Evolutionary conservation across 2,888 invertebrate genomes (phyloP), one percentile per base, ranked within the genome.

Genomic region (Oscheius myriophilus): DNA sequence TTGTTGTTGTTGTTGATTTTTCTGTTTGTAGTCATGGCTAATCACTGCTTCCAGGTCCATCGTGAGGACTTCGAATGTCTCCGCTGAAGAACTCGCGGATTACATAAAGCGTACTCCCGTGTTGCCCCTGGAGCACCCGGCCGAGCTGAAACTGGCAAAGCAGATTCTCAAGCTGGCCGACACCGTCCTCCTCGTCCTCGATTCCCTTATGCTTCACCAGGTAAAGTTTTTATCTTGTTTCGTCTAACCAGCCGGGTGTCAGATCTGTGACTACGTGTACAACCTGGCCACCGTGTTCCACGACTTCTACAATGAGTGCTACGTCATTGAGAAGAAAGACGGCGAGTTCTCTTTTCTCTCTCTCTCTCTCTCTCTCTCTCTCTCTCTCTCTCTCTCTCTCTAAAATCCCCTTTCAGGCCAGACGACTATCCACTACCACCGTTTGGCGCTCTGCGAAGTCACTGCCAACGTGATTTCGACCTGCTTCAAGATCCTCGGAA

Each of bases 221-320:
- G 73, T 77, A 42, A n/a, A n/a, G 42, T 63, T 33, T 33, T 33
- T 6, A 6, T 33, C 33, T 6, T 9, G 4, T 9, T 33, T 9
- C 33, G 12, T 21, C 9, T 41, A 16, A 58, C 2, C n/a, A 16
- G 12, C 18, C 18, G 12, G n/a, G n/a, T 33, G 6, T 57, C 54
- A 71, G 69, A 89, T 99, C 39, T 98, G 98, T 87, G 97, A 97
- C 87, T 96, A 92, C 87, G 90, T 96, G 73, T 99, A 95, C 88
- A 96, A 97, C 85, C 91, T 97, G 66, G 91, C 93, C n/a, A 92
- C 93, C 6, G 90, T 91, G 1, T 98, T 97, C 87, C 92, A 94
- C 0, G 98, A 99, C 87, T 98, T 99, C 88, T 98, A 99, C 88
- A 96, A 96, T 87, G 91, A 90, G 82, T 99, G 98, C 88, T 98